Conservation (phyloP, 2,888 invertebrate species). For the Tinea semifulvella region DNA sequence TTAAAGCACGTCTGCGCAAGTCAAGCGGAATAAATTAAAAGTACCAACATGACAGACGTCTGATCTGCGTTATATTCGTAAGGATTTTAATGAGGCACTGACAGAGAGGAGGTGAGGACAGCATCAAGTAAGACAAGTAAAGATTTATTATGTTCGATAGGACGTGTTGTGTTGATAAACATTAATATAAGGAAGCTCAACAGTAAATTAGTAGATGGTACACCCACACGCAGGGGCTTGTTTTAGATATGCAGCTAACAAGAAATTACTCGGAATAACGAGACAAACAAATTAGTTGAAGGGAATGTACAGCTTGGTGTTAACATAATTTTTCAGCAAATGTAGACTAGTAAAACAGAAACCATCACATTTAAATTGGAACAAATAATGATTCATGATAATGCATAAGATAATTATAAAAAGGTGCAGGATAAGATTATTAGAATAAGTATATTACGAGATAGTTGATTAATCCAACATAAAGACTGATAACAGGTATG, state of each 20-base stretch:
- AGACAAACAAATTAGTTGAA: conserved; percentile 6
- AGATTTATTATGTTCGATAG: conserved; percentile 28
- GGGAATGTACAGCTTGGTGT: neutral
- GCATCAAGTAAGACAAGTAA: conserved; percentile 20
- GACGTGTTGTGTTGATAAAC: conserved; percentile 18
- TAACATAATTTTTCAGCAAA: neutral
- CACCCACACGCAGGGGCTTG: conserved; percentile 3
- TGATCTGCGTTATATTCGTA: conserved; percentile 19
- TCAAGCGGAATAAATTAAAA: conserved; percentile 47
- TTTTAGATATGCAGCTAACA: conserved; percentile 6
- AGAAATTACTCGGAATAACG: conserved; percentile 1
- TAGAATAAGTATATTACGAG: conserved; percentile 7
- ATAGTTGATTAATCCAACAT: conserved; percentile 2
- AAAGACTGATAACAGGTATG: neutral
- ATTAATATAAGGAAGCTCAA: neutral
- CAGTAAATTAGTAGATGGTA: conserved; percentile 4
- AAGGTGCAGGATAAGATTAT: neutral
- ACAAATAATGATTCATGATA: neutral
- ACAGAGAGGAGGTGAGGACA: conserved; percentile 22
- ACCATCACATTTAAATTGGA: neutral
- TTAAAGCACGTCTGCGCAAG: conserved; percentile 21
- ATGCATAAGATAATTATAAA: neutral
- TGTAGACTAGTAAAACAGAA: neutral
- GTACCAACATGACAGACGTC: conserved; percentile 37
- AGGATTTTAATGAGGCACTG: conserved; percentile 24